These are phyloP conservation scores for Helogale parvula DNA, from an alignment of 2,113 vertebrate genomes.

Conservation along the genomic window DNA sequence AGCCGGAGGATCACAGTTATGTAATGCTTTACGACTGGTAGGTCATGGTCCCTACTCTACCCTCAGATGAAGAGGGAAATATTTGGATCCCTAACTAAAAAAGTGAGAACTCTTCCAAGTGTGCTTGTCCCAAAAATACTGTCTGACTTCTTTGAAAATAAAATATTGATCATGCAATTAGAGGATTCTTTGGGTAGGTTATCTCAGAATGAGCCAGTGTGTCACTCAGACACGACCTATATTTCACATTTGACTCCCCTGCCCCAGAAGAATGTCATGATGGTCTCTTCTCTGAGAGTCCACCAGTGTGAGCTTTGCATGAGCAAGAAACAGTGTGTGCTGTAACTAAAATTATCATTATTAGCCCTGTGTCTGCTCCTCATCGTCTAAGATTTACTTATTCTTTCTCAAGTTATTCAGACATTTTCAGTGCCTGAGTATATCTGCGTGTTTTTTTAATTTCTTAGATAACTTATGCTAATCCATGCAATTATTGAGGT, in stretches of 20 bases:
- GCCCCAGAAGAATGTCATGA: not conserved
- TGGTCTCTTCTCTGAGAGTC: not conserved
- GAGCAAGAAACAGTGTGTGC: not conserved
- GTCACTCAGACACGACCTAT: not conserved
- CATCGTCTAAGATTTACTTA: not conserved
- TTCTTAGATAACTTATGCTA: not conserved
- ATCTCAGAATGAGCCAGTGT: not conserved
- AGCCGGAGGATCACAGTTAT: slow-evolving; percentile 4
- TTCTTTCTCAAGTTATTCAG: not conserved
- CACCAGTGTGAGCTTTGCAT: not conserved
- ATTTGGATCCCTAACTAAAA: slow-evolving; percentile 75
- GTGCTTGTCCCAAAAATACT: slow-evolving; percentile 9
- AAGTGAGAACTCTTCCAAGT: not conserved
- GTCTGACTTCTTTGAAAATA: not conserved
- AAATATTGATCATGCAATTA: not conserved
- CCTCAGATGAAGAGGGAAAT: slow-evolving; percentile 58
- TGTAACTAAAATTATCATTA: not conserved
- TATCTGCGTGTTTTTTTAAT: not conserved
- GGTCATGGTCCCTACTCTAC: slow-evolving; percentile 51
- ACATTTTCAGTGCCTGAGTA: not conserved
- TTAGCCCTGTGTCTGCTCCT: not conserved
- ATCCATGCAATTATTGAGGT: not conserved
- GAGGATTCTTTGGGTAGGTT: not conserved
- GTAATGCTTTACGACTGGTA: not conserved
- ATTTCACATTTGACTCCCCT: not conserved